Evolutionary conservation across 2,888 invertebrate species (phyloP).

Genomic region (Biston betularia): DNA sequence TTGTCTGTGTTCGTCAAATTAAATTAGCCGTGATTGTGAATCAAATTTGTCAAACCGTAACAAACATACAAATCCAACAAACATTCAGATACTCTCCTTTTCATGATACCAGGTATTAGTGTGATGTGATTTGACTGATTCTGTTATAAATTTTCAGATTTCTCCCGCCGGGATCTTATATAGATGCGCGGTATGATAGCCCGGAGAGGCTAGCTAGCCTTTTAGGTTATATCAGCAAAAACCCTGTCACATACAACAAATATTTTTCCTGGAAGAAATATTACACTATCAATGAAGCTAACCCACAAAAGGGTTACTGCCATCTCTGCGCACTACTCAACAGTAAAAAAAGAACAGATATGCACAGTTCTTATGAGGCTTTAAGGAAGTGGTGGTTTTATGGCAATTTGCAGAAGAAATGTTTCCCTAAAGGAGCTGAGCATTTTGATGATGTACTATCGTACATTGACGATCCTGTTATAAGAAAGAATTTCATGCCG

Average conservation of each 20-base stretch:
- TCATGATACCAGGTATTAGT: too few species aligned
- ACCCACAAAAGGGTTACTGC: constrained; percentile 60
- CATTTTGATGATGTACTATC: constrained; percentile 46
- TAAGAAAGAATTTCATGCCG: constrained; percentile 15
- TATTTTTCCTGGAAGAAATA: constrained; percentile 66
- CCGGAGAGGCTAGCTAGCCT: constrained; percentile 57
- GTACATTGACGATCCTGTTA: constrained; percentile 40
- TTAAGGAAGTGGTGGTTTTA: constrained; percentile 74
- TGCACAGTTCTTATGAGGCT: constrained; percentile 48
- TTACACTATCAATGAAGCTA: constrained; percentile 58
- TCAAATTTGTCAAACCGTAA: too few species aligned
- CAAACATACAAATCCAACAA: too few species aligned
- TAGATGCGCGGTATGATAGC: constrained; percentile 52
- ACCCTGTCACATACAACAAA: constrained; percentile 55
- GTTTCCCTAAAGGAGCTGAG: constrained; percentile 57
- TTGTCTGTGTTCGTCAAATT: too few species aligned
- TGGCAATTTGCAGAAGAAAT: constrained; percentile 52
- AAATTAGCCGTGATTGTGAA: too few species aligned
- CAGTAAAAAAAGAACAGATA: constrained; percentile 45
- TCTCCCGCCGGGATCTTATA: constrained; percentile 70
- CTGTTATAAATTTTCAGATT: constrained; percentile 59
- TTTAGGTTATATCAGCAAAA: constrained; percentile 57
- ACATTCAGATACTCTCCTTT: background rate
- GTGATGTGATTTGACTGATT: too few species aligned
- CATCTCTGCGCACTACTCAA: constrained; percentile 66